A percentile compares a stretch with the other conserved stretches of the same genome.
Conservation (phyloP, 2,888 invertebrate genomes). For the Cantharis rustica region DNA sequence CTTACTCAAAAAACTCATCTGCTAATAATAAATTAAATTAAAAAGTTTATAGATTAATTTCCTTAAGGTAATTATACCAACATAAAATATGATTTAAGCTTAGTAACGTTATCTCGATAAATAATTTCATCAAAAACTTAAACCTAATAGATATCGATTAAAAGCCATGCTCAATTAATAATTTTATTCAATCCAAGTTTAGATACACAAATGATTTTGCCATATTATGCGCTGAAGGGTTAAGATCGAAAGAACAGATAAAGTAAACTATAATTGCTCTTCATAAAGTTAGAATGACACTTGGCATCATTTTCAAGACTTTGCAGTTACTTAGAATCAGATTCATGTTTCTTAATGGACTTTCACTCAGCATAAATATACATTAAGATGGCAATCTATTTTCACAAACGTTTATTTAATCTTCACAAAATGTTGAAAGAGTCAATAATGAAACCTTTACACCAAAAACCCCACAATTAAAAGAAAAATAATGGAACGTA, state of each 20-base stretch:
- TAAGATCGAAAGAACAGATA: not conserved
- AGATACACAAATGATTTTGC: not conserved
- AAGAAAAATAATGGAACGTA: not conserved
- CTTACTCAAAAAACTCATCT: not conserved
- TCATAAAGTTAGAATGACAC: slow-evolving; percentile 3
- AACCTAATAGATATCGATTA: not conserved
- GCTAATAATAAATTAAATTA: slow-evolving; percentile 1
- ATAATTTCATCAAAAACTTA: not conserved
- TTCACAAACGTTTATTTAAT: not conserved
- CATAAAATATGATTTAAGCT: slow-evolving; percentile 2
- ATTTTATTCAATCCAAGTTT: not conserved
- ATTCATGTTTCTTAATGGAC: slow-evolving; percentile 4
- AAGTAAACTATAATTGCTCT: not conserved
- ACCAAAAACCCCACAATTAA: not conserved
- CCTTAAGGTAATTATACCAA: not conserved
- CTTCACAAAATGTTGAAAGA: not conserved
- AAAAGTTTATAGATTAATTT: not conserved
- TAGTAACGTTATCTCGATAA: not conserved
- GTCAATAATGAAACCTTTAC: not conserved
- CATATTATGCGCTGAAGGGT: not conserved
- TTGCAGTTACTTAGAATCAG: not conserved
- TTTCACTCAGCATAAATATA: slow-evolving; percentile 5
- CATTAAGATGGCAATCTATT: slow-evolving; percentile 4
- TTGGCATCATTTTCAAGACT: slow-evolving; percentile 4
- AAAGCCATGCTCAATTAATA: not conserved